Evolutionary conservation across 2,797 vertebrate species (phyloP).

Genomic region (Cynopterus sphinx): DNA sequence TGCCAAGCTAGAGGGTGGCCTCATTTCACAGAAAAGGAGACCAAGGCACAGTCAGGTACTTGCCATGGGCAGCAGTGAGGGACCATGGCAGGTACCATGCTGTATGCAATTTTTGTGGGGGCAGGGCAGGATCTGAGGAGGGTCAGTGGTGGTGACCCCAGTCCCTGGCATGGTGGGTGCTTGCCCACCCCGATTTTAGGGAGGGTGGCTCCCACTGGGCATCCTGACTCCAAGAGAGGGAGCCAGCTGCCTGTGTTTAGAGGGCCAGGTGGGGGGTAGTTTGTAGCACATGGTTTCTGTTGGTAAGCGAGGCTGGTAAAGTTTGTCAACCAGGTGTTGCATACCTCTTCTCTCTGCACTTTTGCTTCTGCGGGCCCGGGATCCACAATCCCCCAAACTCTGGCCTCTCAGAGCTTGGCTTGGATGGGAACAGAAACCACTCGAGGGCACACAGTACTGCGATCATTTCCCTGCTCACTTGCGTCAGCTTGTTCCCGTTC

Average conservation of each 20-base stretch:
- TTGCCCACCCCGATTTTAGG: neutral
- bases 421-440: neutral
- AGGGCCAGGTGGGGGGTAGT: neutral
- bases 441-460: neutral
- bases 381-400: rapidly evolving
- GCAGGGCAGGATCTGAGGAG: neutral
- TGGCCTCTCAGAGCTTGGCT: neutral
- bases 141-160: neutral
- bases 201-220: neutral
- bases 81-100: rapidly evolving
- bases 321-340: neutral
- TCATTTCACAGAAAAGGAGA: neutral
- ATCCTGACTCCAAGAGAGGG: neutral
- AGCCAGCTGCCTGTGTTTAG: neutral
- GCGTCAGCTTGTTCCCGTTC: too few species aligned
- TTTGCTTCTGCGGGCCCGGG: neutral
- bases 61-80: neutral
- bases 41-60: neutral
- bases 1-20: neutral
- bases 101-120: neutral
- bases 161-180: neutral
- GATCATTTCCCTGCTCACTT: neutral
- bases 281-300: neutral
- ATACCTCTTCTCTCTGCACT: neutral
- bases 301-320: neutral